These are phyloP conservation scores for Lapara coniferarum DNA, from an alignment of 2,888 invertebrate genomes.

Conservation along the genomic window DNA sequence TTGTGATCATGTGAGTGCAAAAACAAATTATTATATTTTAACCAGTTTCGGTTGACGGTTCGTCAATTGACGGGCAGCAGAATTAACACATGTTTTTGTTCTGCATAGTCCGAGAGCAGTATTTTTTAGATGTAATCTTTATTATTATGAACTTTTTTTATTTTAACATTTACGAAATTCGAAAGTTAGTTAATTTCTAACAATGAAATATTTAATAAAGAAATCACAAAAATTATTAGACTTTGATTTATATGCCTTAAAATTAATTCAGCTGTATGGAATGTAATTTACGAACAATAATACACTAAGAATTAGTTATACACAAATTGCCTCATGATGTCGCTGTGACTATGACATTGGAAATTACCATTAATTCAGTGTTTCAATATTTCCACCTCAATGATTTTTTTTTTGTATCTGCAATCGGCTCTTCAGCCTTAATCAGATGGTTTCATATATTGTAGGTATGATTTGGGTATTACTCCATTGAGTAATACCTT, in stretches of 20 bases:
- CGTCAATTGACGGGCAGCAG: conserved; percentile 76
- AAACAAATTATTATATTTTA: conserved; percentile 67
- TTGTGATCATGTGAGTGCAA: conserved; percentile 83
- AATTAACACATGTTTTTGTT: conserved; percentile 65
- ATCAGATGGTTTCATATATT: too few species aligned
- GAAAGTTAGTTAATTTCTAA: conserved; percentile 84
- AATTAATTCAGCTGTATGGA: too few species aligned
- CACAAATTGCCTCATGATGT: too few species aligned
- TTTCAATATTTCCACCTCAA: too few species aligned
- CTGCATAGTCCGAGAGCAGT: conserved; percentile 82
- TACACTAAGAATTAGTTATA: too few species aligned
- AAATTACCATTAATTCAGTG: too few species aligned
- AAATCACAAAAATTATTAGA: conserved; percentile 73
- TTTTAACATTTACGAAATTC: conserved; percentile 80
- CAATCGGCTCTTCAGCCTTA: too few species aligned
- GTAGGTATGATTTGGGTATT: too few species aligned
- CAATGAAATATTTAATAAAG: conserved; percentile 84
- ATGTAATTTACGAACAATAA: too few species aligned
- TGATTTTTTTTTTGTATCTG: too few species aligned
- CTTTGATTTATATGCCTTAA: conserved; percentile 53
- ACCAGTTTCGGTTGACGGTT: conserved; percentile 68
- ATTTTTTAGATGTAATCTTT: conserved; percentile 82
- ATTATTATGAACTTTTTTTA: conserved; percentile 75
- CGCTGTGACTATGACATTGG: too few species aligned
- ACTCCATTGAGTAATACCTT: too few species aligned